These are phyloP conservation scores for Monoplex corrugatus DNA, from an alignment of 2,888 invertebrate genomes.

Conservation along the genomic window DNA sequence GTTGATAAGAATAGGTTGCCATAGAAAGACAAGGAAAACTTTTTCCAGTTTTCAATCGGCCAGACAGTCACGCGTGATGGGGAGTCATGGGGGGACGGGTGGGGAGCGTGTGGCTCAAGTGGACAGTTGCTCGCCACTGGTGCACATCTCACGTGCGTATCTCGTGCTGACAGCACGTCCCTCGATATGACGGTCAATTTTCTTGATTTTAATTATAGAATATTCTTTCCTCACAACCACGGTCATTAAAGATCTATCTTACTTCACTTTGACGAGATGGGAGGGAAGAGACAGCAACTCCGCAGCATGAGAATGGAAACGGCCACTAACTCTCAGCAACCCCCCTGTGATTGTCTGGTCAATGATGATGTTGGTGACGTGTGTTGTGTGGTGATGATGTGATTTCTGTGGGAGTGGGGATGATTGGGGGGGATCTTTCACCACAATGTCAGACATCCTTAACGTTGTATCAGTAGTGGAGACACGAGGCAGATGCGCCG, in stretches of 20 bases:
- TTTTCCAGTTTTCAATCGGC: constrained; percentile 30
- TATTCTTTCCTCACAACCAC: constrained; percentile 52
- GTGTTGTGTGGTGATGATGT: constrained; percentile 14
- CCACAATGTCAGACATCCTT: not conserved
- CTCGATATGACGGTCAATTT: constrained; percentile 46
- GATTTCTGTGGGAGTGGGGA: too few species aligned
- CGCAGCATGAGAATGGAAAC: not conserved
- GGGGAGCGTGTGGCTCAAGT: constrained; percentile 41
- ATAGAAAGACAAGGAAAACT: not conserved
- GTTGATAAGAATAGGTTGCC: not conserved
- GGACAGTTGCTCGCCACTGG: constrained; percentile 42
- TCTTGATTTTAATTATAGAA: constrained; percentile 58
- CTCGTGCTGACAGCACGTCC: constrained; percentile 46
- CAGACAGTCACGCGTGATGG: constrained; percentile 24
- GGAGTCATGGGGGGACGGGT: not conserved
- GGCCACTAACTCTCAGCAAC: not conserved
- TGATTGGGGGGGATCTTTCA: not conserved
- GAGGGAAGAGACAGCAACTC: constrained; percentile 31
- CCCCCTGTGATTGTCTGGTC: constrained; percentile 9
- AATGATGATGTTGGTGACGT: constrained; percentile 7
- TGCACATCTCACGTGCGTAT: constrained; percentile 29
- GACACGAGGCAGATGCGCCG: not conserved
- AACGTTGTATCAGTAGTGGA: not conserved
- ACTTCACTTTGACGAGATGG: constrained; percentile 45
- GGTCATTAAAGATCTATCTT: too few species aligned